phyloP scores from a whole-genome alignment of 1,140 invertebrate genomes.

The Hesperophylax magnus region DNA sequence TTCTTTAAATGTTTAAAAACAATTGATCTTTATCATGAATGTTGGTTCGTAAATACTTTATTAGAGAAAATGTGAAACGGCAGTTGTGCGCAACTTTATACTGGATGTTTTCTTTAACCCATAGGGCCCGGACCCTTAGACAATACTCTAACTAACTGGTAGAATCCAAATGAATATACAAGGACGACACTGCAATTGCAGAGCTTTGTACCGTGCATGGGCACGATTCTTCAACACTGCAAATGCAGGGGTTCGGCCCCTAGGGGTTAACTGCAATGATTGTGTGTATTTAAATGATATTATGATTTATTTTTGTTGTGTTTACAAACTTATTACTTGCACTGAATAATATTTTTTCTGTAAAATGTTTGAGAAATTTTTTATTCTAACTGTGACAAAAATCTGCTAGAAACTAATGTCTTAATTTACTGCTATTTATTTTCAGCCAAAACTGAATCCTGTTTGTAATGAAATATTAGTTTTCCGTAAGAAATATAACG shows the following conservation, averaged over 20 bases:
- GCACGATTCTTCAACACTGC: too few species aligned
- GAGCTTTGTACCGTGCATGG: too few species aligned
- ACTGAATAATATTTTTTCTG: neutral
- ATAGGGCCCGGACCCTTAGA: too few species aligned
- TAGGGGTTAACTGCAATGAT: too few species aligned
- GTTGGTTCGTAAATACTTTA: neutral
- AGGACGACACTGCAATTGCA: too few species aligned
- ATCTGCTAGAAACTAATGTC: slow-evolving; percentile 2
- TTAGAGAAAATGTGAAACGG: too few species aligned
- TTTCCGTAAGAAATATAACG: neutral
- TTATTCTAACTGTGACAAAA: neutral
- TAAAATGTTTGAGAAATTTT: neutral
- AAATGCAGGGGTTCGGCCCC: too few species aligned
- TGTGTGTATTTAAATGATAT: neutral
- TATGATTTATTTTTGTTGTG: neutral
- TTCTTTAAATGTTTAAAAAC: neutral
- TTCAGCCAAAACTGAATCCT: slow-evolving; percentile 5
- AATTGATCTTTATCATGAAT: neutral
- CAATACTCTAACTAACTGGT: too few species aligned
- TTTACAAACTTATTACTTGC: neutral
- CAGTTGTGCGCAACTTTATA: too few species aligned
- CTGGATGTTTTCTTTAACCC: too few species aligned
- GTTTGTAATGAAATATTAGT: slow-evolving; percentile 2
- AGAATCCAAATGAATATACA: too few species aligned
- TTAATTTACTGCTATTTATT: slow-evolving; percentile 26